A percentile compares a stretch with the other conserved stretches of the same genome.
Conservation (phyloP, 2,888 invertebrate genomes). For the Biston betularia region DNA sequence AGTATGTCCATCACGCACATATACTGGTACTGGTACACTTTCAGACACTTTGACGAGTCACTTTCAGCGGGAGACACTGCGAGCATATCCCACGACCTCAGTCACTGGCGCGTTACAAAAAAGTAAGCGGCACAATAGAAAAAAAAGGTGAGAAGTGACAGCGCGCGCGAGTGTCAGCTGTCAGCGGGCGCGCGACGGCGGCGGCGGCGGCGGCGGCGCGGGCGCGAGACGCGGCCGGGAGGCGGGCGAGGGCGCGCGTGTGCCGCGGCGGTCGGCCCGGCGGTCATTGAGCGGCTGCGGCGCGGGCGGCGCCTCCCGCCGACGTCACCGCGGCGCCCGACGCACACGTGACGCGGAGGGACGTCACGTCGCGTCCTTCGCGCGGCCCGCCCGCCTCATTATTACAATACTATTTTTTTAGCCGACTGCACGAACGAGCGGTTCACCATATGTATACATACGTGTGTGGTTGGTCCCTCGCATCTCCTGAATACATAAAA, state of each 20-base stretch:
- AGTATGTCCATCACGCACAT: no score
- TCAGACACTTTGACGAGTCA: background rate
- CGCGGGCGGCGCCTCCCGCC: constrained; percentile 65
- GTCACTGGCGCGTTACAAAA: constrained; percentile 43
- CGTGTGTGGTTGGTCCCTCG: no score
- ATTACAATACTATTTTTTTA: no score
- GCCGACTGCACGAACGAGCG: no score
- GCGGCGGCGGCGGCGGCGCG: constrained; percentile 82
- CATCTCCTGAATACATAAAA: no score
- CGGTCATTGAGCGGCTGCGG: constrained; percentile 89
- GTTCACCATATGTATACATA: no score
- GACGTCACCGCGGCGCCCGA: constrained; percentile 54
- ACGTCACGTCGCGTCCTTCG: constrained; percentile 76
- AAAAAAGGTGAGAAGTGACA: constrained; percentile 43
- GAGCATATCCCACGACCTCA: constrained; percentile 8
- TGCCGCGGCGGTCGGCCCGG: constrained; percentile 87
- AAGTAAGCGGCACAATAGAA: constrained; percentile 31
- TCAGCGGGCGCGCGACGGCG: constrained; percentile 55
- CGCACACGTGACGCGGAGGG: constrained; percentile 68
- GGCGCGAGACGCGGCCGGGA: constrained; percentile 77
- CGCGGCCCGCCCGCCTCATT: no score
- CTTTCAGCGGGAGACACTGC: background rate
- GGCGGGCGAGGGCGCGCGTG: constrained; percentile 80
- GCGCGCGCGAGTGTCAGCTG: constrained; percentile 62
- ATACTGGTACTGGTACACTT: no score